Evolutionary conservation across 2,888 invertebrate species (phyloP).

Genomic region (Erebia ligea): DNA sequence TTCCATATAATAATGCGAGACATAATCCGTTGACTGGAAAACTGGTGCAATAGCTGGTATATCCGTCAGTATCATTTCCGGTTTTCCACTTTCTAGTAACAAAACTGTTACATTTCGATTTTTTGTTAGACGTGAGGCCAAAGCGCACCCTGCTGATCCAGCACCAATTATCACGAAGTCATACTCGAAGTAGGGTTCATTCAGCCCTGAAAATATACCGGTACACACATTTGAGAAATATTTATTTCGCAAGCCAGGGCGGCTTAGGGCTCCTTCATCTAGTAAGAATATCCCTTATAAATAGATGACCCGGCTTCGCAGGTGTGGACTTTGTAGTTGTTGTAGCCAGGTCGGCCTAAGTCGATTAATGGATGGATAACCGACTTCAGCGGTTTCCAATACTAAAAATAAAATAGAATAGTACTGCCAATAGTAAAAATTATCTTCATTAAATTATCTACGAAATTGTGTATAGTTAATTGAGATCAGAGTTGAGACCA

Average conservation of each 20-base stretch:
- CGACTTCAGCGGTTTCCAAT: no score
- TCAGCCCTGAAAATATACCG: slow-evolving; percentile 55
- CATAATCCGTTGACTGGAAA: slow-evolving; percentile 69
- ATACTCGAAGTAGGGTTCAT: slow-evolving; percentile 66
- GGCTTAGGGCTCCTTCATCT: no score
- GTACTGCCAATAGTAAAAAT: no score
- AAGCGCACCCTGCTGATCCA: slow-evolving; percentile 79
- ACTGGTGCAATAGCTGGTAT: slow-evolving; percentile 70
- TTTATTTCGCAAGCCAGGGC: not conserved
- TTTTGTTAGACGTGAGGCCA: slow-evolving; percentile 77
- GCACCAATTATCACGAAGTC: slow-evolving; percentile 82
- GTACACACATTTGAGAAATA: not conserved
- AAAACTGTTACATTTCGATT: slow-evolving; percentile 71
- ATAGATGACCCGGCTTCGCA: no score
- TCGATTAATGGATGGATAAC: no score
- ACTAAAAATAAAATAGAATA: no score
- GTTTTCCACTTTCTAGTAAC: slow-evolving; percentile 76
- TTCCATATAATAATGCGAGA: slow-evolving; percentile 82
- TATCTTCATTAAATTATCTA: no score
- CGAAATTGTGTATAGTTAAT: no score
- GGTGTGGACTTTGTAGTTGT: no score
- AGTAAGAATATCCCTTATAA: no score
- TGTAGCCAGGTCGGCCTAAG: no score
- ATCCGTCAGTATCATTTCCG: slow-evolving; percentile 71
- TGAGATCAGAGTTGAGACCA: no score